Conservation (phyloP, 2,797 vertebrate species). For the Leucoraja ocellata region DNA sequence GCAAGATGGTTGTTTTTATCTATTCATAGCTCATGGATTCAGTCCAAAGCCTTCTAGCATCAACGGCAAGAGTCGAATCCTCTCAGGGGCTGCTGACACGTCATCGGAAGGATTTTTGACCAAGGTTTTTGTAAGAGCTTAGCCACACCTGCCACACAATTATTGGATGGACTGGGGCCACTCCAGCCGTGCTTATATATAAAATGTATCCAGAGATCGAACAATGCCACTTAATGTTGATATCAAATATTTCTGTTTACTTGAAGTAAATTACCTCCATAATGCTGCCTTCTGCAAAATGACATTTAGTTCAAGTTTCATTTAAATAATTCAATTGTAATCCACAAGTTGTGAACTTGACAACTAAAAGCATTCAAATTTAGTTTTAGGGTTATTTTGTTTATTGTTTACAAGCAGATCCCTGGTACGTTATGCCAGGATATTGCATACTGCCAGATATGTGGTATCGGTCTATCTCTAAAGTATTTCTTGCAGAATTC, state of each 20-base stretch:
- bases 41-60: conserved; percentile 73
- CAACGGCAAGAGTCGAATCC: conserved; percentile 68
- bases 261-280: conserved; percentile 4
- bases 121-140: conserved; percentile 94
- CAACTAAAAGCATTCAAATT: conserved; percentile 24
- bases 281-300: background rate
- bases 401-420: conserved; percentile 19
- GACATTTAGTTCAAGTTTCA: background rate
- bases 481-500: conserved; percentile 36
- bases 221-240: conserved; percentile 38
- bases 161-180: conserved; percentile 71
- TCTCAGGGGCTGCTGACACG: conserved; percentile 78
- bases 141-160: conserved; percentile 90
- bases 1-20: conserved; percentile 66
- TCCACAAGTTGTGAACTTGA: background rate
- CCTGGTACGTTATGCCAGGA: conserved; percentile 35
- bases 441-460: conserved; percentile 16
- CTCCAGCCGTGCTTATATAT: conserved; percentile 55
- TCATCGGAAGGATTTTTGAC: conserved; percentile 99
- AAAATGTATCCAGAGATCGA: conserved; percentile 36
- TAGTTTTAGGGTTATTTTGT: background rate
- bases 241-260: conserved; percentile 20
- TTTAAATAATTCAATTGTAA: conserved; percentile 22
- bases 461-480: conserved; percentile 38
- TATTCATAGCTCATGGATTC: conserved; percentile 69